Conservation (phyloP, 2,113 vertebrate species). For the Cygnus buccinator region DNA sequence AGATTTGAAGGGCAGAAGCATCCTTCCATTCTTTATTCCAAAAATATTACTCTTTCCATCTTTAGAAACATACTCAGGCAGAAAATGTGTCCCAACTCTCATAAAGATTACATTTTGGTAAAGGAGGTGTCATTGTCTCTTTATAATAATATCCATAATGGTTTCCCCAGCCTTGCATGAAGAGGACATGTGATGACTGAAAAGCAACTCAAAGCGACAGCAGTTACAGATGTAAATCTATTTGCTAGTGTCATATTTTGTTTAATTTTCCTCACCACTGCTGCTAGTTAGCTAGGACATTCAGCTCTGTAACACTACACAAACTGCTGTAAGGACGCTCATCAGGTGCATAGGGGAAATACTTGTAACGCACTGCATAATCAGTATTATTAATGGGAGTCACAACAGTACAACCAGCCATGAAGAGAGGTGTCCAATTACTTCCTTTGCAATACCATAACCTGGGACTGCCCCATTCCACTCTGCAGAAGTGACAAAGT, state of each 20-base stretch:
- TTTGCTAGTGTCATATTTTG: background rate
- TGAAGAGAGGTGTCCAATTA: background rate
- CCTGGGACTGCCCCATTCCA: background rate
- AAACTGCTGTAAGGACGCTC: background rate
- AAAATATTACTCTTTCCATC: background rate
- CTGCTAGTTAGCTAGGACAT: background rate
- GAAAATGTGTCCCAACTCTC: background rate
- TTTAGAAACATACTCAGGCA: background rate
- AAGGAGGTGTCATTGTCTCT: constrained; percentile 8
- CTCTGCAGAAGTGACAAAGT: background rate
- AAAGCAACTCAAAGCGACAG: constrained; percentile 5
- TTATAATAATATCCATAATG: background rate
- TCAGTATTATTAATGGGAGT: background rate
- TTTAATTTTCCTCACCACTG: background rate
- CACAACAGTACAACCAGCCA: background rate
- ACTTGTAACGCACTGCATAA: background rate
- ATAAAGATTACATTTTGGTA: background rate
- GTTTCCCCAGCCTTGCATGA: background rate
- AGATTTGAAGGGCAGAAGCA: background rate
- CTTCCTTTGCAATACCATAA: background rate
- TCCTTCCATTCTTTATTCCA: background rate
- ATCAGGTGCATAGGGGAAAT: background rate
- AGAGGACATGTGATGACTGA: background rate
- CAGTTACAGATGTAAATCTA: constrained; percentile 8
- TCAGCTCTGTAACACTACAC: background rate